A percentile compares a stretch with the other conserved stretches of the same genome.
Evolutionary conservation across 2,888 invertebrate genomes (phyloP).

Genomic region (Lepidocyrtinus sp.): DNA sequence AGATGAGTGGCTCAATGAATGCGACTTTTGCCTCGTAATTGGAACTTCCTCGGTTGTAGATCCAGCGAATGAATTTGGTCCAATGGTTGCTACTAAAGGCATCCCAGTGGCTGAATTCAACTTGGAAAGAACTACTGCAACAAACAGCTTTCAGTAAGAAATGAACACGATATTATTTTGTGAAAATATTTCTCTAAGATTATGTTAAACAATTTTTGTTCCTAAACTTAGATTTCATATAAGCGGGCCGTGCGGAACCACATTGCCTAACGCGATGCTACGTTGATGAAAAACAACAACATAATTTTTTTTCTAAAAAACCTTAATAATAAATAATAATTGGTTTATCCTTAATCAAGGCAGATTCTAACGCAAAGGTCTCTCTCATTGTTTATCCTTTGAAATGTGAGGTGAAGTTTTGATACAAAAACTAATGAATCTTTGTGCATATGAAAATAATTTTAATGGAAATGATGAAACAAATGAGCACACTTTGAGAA

Average conservation of each 20-base stretch:
- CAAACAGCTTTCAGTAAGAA: slow-evolving; percentile 72
- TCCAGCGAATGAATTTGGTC: slow-evolving; percentile 76
- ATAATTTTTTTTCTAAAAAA: too few relatives aligned
- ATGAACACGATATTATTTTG: neutral
- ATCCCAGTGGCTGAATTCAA: slow-evolving; percentile 76
- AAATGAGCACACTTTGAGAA: too few relatives aligned
- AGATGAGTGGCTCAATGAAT: slow-evolving; percentile 71
- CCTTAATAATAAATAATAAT: too few relatives aligned
- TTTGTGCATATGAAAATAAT: too few relatives aligned
- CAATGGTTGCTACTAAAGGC: slow-evolving; percentile 73
- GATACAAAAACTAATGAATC: too few relatives aligned
- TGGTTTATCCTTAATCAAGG: too few relatives aligned
- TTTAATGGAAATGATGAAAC: too few relatives aligned
- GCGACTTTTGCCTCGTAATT: slow-evolving; percentile 75
- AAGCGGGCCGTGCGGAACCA: slow-evolving; percentile 72
- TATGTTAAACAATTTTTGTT: slow-evolving; percentile 11
- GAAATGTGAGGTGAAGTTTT: too few relatives aligned
- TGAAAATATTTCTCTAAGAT: neutral
- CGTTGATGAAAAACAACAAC: neutral
- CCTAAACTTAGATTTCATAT: slow-evolving; percentile 73
- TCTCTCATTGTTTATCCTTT: too few relatives aligned
- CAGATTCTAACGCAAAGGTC: too few relatives aligned
- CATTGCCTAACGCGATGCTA: slow-evolving; percentile 70
- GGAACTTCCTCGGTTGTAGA: slow-evolving; percentile 76
- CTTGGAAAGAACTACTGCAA: slow-evolving; percentile 73